Evolutionary conservation across 2,113 vertebrate genomes (phyloP).

Genomic region (Bolborhynchus lineola): DNA sequence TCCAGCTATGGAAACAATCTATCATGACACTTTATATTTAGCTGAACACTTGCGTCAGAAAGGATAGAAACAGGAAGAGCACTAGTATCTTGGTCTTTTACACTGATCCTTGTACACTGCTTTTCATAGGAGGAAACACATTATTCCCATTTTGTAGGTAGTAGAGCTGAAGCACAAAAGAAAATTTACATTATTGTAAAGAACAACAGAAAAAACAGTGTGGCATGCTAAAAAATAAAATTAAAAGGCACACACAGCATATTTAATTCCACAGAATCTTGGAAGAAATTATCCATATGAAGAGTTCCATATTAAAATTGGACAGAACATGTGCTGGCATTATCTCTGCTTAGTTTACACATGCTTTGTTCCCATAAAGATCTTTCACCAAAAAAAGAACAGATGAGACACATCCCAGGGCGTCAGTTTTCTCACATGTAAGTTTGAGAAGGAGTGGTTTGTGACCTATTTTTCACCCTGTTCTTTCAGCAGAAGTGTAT

Average conservation of each 20-base stretch:
- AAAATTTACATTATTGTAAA: not conserved
- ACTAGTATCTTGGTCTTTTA: not conserved
- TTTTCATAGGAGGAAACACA: not conserved
- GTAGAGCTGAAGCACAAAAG: not conserved
- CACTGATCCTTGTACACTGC: not conserved
- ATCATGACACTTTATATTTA: slow-evolving; percentile 45
- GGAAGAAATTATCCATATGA: not conserved
- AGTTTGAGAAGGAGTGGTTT: not conserved
- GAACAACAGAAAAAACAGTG: not conserved
- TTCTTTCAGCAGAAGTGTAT: not conserved
- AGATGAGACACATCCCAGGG: not conserved
- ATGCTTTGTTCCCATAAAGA: not conserved
- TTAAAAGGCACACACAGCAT: not conserved
- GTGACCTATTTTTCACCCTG: not conserved
- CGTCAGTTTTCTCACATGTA: not conserved
- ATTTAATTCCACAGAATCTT: not conserved
- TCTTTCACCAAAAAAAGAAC: not conserved
- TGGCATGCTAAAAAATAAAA: not conserved
- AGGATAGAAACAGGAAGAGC: slow-evolving; percentile 49
- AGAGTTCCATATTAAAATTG: not conserved
- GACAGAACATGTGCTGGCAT: not conserved
- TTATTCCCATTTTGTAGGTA: slow-evolving; percentile 8
- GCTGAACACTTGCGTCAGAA: not conserved
- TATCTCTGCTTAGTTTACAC: not conserved
- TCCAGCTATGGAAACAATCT: slow-evolving; percentile 21